These are phyloP conservation scores for Bombus soroeensis DNA, from an alignment of 1,140 invertebrate species.

Conservation along the genomic window DNA sequence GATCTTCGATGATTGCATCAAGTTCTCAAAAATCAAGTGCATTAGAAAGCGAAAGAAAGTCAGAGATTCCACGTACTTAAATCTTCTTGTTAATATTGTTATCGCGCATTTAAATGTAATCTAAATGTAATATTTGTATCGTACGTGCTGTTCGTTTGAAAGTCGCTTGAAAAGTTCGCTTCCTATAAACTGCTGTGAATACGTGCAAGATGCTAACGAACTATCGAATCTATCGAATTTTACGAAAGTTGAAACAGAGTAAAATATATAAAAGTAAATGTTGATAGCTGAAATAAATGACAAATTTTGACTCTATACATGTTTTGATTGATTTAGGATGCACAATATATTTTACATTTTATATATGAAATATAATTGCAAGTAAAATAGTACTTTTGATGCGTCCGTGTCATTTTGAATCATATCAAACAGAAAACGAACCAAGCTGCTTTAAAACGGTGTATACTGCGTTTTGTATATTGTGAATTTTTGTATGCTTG, in stretches of 20 bases:
- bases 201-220: constrained; percentile 9
- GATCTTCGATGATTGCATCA: background rate
- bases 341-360: constrained; percentile 11
- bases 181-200: constrained; percentile 28
- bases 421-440: constrained; percentile 24
- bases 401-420: background rate
- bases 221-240: constrained; percentile 36
- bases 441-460: constrained; percentile 32
- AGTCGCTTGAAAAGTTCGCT: constrained; percentile 48
- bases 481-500: constrained; percentile 44
- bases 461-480: constrained; percentile 45
- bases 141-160: constrained; percentile 32
- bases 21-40: background rate
- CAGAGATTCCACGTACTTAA: constrained; percentile 51
- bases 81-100: constrained; percentile 55
- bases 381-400: background rate
- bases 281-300: background rate
- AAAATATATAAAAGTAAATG: constrained; percentile 18
- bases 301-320: background rate
- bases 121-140: constrained; percentile 33
- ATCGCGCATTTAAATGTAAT: constrained; percentile 41
- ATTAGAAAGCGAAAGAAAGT: background rate
- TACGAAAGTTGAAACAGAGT: constrained; percentile 23
- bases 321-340: background rate
- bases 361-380: background rate